Percentiles rank a stretch among this genome's conserved stretches.
These are phyloP conservation scores for Aplysia californica DNA, from an alignment of 1,140 invertebrate species.

Conservation along the genomic window DNA sequence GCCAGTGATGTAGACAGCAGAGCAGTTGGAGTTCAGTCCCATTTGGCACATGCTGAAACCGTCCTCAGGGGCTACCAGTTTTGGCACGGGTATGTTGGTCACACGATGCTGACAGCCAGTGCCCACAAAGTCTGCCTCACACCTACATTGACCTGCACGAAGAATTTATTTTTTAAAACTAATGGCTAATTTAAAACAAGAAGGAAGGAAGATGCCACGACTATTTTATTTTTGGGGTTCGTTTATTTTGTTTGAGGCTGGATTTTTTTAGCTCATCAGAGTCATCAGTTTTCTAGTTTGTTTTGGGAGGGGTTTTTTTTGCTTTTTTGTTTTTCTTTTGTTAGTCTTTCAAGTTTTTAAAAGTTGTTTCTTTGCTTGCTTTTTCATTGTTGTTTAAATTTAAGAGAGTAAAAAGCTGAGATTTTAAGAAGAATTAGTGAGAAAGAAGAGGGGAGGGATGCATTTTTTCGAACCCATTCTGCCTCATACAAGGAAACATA, in stretches of 20 bases:
- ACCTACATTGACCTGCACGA: background rate
- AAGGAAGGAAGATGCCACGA: too few species aligned
- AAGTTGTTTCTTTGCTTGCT: too few species aligned
- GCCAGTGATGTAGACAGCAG: background rate
- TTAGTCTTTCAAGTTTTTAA: too few species aligned
- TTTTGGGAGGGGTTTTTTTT: too few species aligned
- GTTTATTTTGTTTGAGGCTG: too few species aligned
- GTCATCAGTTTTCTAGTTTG: background rate
- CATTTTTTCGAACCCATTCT: background rate
- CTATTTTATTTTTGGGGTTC: too few species aligned
- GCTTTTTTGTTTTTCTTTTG: too few species aligned
- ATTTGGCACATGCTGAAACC: slow-evolving; percentile 5
- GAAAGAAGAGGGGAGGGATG: background rate
- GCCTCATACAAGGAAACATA: too few species aligned
- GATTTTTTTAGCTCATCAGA: background rate
- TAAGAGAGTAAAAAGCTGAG: background rate
- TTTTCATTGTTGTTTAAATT: background rate
- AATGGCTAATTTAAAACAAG: too few species aligned
- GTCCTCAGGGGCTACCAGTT: background rate
- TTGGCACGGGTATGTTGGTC: background rate
- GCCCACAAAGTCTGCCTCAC: background rate
- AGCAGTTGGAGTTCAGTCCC: background rate
- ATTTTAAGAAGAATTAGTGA: background rate
- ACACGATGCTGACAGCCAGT: background rate
- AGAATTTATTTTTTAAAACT: too few species aligned